Evolutionary conservation across 2,888 invertebrate species (phyloP).

Genomic region (Drepanosiphum platanoidis): DNA sequence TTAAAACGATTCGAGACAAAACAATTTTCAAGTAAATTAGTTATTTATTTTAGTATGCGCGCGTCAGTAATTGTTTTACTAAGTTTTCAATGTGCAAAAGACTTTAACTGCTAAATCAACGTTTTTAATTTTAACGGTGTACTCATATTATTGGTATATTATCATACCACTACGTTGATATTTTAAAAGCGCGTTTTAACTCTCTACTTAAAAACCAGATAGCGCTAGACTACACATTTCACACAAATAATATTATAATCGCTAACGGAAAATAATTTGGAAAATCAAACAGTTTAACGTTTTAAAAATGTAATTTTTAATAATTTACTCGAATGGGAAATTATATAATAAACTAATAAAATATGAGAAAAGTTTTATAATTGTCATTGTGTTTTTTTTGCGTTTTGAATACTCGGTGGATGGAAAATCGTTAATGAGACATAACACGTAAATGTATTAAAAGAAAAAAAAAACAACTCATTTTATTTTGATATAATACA

Average conservation of each 20-base stretch:
- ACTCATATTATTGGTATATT: too few relatives aligned
- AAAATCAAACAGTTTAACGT: not conserved
- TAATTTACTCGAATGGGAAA: not conserved
- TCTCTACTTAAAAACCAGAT: not conserved
- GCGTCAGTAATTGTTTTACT: too few relatives aligned
- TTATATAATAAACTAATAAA: not conserved
- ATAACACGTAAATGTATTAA: too few relatives aligned
- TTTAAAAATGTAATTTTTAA: not conserved
- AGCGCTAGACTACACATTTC: slow-evolving; percentile 39
- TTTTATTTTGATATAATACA: too few relatives aligned
- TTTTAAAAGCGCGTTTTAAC: not conserved
- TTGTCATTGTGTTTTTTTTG: too few relatives aligned
- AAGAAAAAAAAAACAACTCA: too few relatives aligned
- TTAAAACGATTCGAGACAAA: too few relatives aligned
- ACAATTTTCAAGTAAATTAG: too few relatives aligned
- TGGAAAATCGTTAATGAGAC: too few relatives aligned
- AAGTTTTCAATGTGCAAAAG: not conserved
- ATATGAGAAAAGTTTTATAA: too few relatives aligned
- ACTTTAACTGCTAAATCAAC: not conserved
- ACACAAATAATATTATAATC: not conserved
- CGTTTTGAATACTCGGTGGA: too few relatives aligned
- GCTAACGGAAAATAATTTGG: not conserved
- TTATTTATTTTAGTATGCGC: too few relatives aligned
- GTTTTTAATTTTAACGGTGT: slow-evolving; percentile 33
- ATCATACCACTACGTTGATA: not conserved